Conservation (phyloP, 2,888 invertebrate genomes). For the Diabrotica balteata region DNA sequence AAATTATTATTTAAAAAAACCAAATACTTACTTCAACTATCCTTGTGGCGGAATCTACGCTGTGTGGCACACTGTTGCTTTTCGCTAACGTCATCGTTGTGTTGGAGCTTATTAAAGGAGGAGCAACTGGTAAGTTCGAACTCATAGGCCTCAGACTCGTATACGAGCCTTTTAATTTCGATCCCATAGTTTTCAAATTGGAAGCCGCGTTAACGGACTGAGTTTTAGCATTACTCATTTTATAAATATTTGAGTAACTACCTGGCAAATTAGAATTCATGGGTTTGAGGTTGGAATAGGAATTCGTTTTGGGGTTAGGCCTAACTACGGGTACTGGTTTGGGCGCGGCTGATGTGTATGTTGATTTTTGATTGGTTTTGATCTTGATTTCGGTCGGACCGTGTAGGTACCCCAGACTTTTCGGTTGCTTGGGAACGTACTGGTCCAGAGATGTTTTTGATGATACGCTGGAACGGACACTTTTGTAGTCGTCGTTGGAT, state of each 20-base stretch:
- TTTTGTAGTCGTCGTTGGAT: conserved; percentile 53
- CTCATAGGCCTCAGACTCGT: conserved; percentile 54
- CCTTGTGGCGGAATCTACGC: conserved; percentile 24
- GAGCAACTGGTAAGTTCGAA: conserved; percentile 51
- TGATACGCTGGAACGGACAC: conserved; percentile 45
- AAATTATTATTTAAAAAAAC: too few species aligned
- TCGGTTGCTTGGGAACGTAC: conserved; percentile 36
- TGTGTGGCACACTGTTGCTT: conserved; percentile 30
- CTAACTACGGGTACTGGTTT: conserved; percentile 37
- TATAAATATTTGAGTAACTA: conserved; percentile 40
- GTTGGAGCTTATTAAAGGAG: conserved; percentile 42
- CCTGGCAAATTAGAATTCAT: conserved; percentile 33
- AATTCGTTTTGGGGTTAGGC: conserved; percentile 17
- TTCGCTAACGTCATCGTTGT: conserved; percentile 37
- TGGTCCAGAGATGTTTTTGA: conserved; percentile 46
- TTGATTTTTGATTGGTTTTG: conserved; percentile 38
- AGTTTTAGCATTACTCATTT: conserved; percentile 25
- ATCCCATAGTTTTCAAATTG: conserved; percentile 53
- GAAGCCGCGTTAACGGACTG: conserved; percentile 27
- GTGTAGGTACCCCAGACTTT: conserved; percentile 41
- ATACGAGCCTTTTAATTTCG: conserved; percentile 54
- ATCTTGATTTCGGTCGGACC: conserved; percentile 33
- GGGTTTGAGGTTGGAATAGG: conserved; percentile 42
- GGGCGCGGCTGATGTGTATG: conserved; percentile 39
- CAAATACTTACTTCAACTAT: conserved; percentile 37